phyloP scores from a whole-genome alignment of 2,888 invertebrate genomes.

The Cantharis rufa region DNA sequence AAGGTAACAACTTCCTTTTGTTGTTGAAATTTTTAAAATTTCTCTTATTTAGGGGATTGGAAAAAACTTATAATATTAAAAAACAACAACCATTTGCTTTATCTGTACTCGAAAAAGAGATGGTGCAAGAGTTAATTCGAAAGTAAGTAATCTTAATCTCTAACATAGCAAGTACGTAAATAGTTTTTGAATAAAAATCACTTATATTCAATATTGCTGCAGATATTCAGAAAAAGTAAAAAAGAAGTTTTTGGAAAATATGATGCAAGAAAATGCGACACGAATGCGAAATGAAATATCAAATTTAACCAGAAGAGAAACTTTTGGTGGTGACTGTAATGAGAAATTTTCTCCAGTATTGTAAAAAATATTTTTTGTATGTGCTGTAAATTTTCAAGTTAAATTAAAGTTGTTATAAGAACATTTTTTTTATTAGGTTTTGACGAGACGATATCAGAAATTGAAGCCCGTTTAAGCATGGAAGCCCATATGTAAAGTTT shows the following conservation, averaged over 20 bases:
- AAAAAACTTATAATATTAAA: slow-evolving; percentile 9
- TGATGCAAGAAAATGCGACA: background rate
- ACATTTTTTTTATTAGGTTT: too few species aligned
- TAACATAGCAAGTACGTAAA: too few species aligned
- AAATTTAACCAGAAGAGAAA: background rate
- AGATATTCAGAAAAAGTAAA: background rate
- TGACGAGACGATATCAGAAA: too few species aligned
- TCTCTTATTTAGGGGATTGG: background rate
- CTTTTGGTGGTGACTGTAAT: background rate
- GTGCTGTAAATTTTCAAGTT: background rate
- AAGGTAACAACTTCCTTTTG: slow-evolving; percentile 18
- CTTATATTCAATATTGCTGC: background rate
- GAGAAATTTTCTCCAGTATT: background rate
- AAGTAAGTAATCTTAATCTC: too few species aligned
- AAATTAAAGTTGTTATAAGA: background rate
- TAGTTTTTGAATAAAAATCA: too few species aligned
- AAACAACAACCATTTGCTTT: slow-evolving; percentile 26
- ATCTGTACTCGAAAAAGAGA: slow-evolving; percentile 37
- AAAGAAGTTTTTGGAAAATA: background rate
- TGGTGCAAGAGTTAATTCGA: slow-evolving; percentile 35
- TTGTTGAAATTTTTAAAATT: too few species aligned
- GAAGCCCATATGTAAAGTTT: too few species aligned
- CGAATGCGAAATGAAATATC: too few species aligned
- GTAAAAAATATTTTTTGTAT: background rate
- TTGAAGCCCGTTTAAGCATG: too few species aligned